Evolutionary conservation across 2,113 vertebrate species (phyloP).

Genomic region (Hippolais icterina): DNA sequence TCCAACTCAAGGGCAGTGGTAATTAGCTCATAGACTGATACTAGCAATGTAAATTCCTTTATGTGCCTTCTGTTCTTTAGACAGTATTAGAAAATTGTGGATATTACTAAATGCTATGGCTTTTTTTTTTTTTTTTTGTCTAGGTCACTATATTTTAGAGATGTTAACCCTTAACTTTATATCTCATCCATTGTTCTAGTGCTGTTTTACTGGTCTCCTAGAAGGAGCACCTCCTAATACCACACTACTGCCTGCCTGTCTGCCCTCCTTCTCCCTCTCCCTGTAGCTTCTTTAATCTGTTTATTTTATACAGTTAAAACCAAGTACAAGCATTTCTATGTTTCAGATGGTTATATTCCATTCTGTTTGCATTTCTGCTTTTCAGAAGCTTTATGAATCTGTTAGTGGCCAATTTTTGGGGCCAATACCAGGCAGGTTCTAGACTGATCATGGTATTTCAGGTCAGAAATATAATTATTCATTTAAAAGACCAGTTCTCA

Average conservation of each 20-base stretch:
- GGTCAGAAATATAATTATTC: background rate
- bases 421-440: background rate
- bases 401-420: background rate
- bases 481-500: background rate
- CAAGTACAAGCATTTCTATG: background rate
- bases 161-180: background rate
- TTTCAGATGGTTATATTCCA: background rate
- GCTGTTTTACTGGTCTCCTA: background rate
- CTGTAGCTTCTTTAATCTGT: background rate
- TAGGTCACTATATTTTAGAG: background rate
- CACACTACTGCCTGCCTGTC: background rate
- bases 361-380: slow-evolving; percentile 10
- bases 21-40: background rate
- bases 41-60: background rate
- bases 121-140: background rate
- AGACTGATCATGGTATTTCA: background rate
- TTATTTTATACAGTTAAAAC: background rate
- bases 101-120: background rate
- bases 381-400: background rate
- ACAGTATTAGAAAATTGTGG: background rate
- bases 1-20: background rate
- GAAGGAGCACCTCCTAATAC: background rate
- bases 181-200: background rate
- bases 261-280: background rate
- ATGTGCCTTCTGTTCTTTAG: background rate